Conservation (phyloP, 2,113 vertebrate genomes). For the Rhinopomastus cyanomelas region DNA sequence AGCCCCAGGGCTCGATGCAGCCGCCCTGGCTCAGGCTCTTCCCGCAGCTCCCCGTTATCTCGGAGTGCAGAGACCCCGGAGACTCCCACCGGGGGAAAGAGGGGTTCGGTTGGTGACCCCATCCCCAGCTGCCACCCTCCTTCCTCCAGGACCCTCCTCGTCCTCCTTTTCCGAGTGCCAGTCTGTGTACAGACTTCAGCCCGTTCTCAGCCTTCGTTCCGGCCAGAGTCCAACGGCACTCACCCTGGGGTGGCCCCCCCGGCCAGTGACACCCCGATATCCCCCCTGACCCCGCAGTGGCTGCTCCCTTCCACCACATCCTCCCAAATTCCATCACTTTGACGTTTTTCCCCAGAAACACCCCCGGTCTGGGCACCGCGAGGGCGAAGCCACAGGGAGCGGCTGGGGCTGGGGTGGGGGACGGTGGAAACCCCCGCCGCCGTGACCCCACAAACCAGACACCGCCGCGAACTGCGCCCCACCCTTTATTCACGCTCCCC, state of each 20-base stretch:
- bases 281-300: not conserved
- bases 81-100: fast-evolving
- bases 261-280: not conserved
- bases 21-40: not conserved
- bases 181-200: not conserved
- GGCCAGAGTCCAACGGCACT: not conserved
- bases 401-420: not conserved
- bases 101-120: not conserved
- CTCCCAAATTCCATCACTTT: not conserved
- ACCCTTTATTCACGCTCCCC: not conserved
- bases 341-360: conserved; percentile 37
- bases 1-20: not conserved
- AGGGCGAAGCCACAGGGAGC: not conserved
- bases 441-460: not conserved
- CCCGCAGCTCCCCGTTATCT: not conserved
- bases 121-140: not conserved
- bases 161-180: not conserved
- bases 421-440: not conserved
- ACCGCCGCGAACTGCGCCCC: not conserved
- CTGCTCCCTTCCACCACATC: not conserved
- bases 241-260: no score
- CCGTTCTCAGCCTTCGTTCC: not conserved
- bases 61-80: not conserved
- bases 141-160: not conserved
- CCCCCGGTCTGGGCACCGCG: not conserved